Evolutionary conservation across 2,113 vertebrate species (phyloP).

Genomic region (Phoenicopterus ruber): DNA sequence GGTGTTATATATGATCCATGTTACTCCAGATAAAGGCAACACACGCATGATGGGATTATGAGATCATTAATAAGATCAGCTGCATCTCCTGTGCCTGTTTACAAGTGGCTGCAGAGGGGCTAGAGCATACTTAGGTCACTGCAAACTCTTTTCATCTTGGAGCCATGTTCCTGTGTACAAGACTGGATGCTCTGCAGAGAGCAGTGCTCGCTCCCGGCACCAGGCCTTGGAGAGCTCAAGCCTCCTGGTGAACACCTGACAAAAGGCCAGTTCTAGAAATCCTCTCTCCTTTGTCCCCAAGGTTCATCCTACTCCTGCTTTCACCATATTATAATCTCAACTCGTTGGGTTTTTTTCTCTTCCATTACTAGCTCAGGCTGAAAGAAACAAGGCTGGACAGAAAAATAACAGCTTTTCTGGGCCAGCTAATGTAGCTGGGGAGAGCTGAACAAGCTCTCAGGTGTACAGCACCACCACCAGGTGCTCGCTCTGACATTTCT

Average conservation of each 20-base stretch:
- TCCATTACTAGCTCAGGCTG: not conserved
- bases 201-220: rapidly evolving
- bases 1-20: not conserved
- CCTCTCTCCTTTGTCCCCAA: not conserved
- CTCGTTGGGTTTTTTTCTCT: not conserved
- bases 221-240: not conserved
- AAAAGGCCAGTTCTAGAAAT: not conserved
- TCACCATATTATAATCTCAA: not conserved
- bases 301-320: not conserved
- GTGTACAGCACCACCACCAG: conserved; percentile 12
- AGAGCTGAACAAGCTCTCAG: not conserved
- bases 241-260: not conserved
- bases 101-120: not conserved
- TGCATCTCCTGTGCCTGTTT: not conserved
- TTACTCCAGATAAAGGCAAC: not conserved
- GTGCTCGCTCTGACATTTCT: not conserved
- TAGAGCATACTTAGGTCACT: not conserved
- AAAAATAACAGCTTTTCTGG: not conserved
- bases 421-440: not conserved
- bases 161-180: rapidly evolving
- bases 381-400: not conserved
- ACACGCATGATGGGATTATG: not conserved
- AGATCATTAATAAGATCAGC: not conserved
- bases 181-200: not conserved
- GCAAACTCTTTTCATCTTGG: not conserved